Evolutionary conservation across 1,140 invertebrate species (phyloP), one percentile per base, ranked within the genome.

Genomic region (Caerostris extrusa): DNA sequence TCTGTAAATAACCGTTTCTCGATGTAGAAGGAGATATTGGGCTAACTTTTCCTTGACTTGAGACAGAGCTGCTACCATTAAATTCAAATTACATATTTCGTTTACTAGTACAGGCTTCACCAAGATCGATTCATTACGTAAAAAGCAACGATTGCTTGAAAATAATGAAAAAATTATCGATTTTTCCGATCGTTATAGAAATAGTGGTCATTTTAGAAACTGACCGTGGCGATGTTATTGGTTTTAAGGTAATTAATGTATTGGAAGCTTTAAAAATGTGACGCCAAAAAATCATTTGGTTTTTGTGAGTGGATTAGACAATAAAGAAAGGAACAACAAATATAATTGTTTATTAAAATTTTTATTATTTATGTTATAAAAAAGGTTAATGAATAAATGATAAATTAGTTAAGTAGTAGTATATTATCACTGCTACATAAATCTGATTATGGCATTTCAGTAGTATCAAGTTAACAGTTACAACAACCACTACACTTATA

Each of bases 101-200:
- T 19, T 77, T 77, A 34, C 19, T 50, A 77, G 71, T 77, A 77
- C 82, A 85, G 17, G 82, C 82, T 85, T 87, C 71, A 77, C 71
- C 7, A 3, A n/a, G 64, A 87, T 87, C 85, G 85, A 87, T 87
- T 87, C 53, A 60, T 87, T 64, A 61, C 60, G 60, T 90, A 57
- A 56, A 90, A 19, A 3, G 58, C 58, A 90, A 77, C 88, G 88
- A 90, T 90, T 85, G 50, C 77, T 53, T 90, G 88, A 77, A 90
- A 88, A 90, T 77, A 77, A 77, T 77, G 77, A 55, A 87, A 90
- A 90, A 90, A 71, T 58, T 90, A 90, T 90, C 67, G 88, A 77
- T 90, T 90, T n/a, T 12, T 58, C n/a, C 64, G 61, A 90, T 77
- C 88, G 88, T 57, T 90, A 71, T 90, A 34, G 19, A 77, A 77